Conservation (phyloP, 2,888 invertebrate genomes). For the Xanthia icteritia region DNA sequence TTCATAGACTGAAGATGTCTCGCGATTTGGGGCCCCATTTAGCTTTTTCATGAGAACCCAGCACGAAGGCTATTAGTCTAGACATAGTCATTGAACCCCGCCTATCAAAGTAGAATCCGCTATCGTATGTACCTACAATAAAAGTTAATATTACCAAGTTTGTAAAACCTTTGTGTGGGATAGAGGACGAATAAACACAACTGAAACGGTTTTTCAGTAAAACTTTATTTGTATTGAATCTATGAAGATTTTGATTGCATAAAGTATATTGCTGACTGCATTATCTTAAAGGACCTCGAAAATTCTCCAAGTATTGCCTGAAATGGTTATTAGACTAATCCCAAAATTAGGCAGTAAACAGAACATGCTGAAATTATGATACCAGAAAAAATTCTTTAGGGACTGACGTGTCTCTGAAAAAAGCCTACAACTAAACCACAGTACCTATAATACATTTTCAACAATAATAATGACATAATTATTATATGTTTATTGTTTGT, state of each 20-base stretch:
- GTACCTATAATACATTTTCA: no score
- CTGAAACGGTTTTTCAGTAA: not conserved
- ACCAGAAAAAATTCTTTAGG: not conserved
- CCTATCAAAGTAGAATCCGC: constrained; percentile 4
- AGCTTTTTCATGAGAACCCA: constrained; percentile 59
- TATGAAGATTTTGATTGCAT: not conserved
- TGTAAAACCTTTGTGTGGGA: not conserved
- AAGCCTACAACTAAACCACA: not conserved
- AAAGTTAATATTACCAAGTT: constrained; percentile 8
- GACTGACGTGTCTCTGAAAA: not conserved
- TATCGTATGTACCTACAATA: constrained; percentile 1
- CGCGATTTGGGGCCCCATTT: constrained; percentile 17
- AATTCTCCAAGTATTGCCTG: not conserved
- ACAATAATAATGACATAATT: not conserved
- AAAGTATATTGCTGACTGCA: not conserved
- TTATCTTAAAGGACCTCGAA: not conserved
- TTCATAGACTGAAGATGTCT: constrained; percentile 4
- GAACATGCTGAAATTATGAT: not conserved
- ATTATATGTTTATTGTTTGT: not conserved
- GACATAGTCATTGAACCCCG: constrained; percentile 40
- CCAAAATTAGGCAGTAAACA: not conserved
- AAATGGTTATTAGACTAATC: constrained; percentile 1
- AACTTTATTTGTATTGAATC: not conserved
- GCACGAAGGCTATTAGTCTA: constrained; percentile 68
- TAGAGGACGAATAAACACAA: not conserved